Conservation (phyloP, 2,113 vertebrate genomes). For the Oncorhynchus nerka region DNA sequence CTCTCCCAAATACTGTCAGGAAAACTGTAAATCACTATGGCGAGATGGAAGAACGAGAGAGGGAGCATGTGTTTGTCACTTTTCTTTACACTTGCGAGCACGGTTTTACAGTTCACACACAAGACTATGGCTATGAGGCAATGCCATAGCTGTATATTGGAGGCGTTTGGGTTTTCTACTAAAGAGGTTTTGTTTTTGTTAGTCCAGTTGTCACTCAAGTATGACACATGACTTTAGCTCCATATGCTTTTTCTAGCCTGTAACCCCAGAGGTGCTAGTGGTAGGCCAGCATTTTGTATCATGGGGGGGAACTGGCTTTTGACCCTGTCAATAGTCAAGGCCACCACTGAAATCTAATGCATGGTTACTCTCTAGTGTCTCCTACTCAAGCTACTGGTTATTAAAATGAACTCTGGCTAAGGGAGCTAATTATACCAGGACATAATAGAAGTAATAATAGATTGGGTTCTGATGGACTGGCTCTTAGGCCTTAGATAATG, state of each 20-base stretch:
- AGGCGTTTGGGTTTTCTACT: background rate
- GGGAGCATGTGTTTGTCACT: too few relatives aligned
- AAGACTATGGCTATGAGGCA: background rate
- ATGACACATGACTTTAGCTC: background rate
- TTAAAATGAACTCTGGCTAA: background rate
- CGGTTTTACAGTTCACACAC: background rate
- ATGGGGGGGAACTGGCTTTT: background rate
- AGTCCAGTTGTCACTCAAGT: background rate
- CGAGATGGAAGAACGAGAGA: too few relatives aligned
- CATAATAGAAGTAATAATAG: too few relatives aligned
- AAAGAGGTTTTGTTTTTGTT: background rate
- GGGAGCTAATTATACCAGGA: too few relatives aligned
- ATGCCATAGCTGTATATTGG: background rate
- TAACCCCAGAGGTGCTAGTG: background rate
- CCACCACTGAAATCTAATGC: slow-evolving; percentile 7
- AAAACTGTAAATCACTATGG: too few relatives aligned
- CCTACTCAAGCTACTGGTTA: background rate
- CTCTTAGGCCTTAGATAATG: background rate
- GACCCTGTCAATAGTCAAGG: background rate
- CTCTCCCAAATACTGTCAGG: too few relatives aligned
- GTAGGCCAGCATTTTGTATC: background rate
- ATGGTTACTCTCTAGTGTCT: slow-evolving; percentile 4
- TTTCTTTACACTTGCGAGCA: too few relatives aligned
- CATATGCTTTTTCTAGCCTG: background rate
- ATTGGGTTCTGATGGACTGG: too few relatives aligned